Base-by-base conservation (phyloP, 2,888 invertebrate species). In the Sisyra nigra region DNA sequence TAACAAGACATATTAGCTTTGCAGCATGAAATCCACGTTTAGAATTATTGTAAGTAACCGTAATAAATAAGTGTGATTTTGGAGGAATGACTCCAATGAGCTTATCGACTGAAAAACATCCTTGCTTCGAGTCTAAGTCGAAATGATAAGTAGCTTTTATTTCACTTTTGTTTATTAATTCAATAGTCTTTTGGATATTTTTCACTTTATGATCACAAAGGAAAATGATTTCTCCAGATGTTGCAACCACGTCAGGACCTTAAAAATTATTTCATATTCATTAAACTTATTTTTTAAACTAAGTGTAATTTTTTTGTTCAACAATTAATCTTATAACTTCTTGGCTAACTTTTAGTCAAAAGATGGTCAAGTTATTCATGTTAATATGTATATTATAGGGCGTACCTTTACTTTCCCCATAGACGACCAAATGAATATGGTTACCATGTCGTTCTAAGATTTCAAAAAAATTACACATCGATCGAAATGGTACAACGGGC, bases 111-210 rank as follows among this genome's bases (percentile, higher is more conserved):
- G 54, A 53, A 48, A 65, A 66, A 10, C 56, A 45, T 32, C 52
- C 54, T 30, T 56, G 52, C 18, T 48, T 40, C 15, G 44, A 46
- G 40, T 57, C 55, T 2, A 57, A 44, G 38, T 64, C 61, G 15
- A 65, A 59, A 46, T 59, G 54, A 46, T 59, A 66, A 13, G 42
- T 51, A 2, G 61, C 59, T 1, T 54, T 42, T 13, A 54, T 48
- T 11, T 49, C 48, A 0, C 62, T 58, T 17, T 48, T 43, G 47
- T 66, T 66, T 9, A 43, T 52, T 10, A 66, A 47, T 50, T 58
- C 61, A 17, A 65, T 51, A 2, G 55, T 54, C 11, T 53, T 55
- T 14, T 48, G 49, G 2, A 40, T 44, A 35, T 39, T 40, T 7
- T 39, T 38, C 13, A 19, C 41, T 29, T 46, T 41, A 2, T 15